A percentile compares a stretch with the other conserved stretches of the same genome.
Evolutionary conservation across 2,888 invertebrate genomes (phyloP).

Genomic region (Drosophila subquinaria): DNA sequence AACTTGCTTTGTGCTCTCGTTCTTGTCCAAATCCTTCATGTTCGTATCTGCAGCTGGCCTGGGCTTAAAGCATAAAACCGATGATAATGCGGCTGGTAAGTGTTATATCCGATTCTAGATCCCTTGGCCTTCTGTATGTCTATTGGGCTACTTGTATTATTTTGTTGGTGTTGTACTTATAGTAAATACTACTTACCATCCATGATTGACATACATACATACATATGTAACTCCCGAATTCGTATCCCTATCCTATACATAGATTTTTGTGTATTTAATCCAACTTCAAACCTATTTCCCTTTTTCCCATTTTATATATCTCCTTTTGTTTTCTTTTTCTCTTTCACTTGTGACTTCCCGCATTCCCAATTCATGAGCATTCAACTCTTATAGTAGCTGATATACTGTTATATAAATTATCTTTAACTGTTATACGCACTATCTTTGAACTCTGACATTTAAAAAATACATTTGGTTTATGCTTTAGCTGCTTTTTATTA

Average conservation of each 20-base stretch:
- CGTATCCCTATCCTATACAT: background rate
- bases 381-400: conserved; percentile 8
- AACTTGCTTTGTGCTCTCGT: conserved; percentile 47
- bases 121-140: conserved; percentile 3
- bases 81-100: conserved; percentile 62
- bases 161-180: conserved; percentile 31
- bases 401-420: conserved; percentile 4
- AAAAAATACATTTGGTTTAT: background rate
- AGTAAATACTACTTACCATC: conserved; percentile 1
- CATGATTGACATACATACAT: no score
- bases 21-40: conserved; percentile 35
- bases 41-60: conserved; percentile 77
- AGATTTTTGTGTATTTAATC: background rate
- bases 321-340: background rate
- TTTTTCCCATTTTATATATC: no score
- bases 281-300: background rate
- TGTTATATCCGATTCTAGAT: conserved; percentile 15
- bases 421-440: conserved; percentile 4
- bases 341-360: background rate
- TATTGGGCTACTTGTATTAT: conserved; percentile 7
- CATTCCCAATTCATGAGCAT: conserved; percentile 6
- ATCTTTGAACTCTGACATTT: background rate
- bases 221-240: background rate
- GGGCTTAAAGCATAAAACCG: conserved; percentile 81
- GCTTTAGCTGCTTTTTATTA: conserved; percentile 5